Evolutionary conservation across 2,888 invertebrate species (phyloP).

Genomic region (Hartigia nigra): DNA sequence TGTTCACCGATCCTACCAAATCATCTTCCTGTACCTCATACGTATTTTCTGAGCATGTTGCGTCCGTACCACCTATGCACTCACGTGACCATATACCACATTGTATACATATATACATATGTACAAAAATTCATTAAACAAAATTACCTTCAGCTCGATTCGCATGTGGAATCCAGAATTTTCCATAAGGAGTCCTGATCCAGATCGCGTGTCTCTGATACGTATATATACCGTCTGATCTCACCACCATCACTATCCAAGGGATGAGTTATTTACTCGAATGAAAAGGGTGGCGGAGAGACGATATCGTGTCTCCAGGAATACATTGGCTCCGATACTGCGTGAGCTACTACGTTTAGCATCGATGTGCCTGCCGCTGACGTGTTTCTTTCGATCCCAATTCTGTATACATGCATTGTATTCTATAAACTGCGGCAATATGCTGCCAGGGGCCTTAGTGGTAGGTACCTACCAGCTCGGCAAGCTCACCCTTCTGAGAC

Average conservation of each 20-base stretch:
- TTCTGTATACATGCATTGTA: conserved; percentile 6
- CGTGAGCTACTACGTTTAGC: conserved; percentile 1
- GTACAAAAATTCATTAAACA: not conserved
- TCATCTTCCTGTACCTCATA: not conserved
- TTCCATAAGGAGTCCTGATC: not conserved
- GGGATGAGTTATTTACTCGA: not conserved
- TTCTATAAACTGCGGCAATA: conserved; percentile 4
- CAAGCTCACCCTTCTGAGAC: not conserved
- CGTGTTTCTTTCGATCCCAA: conserved; percentile 11
- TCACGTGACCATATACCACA: not conserved
- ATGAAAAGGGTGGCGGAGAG: not conserved
- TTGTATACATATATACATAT: not conserved
- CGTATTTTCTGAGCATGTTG: not conserved
- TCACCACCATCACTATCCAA: not conserved
- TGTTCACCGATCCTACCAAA: not conserved
- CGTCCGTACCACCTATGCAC: not conserved
- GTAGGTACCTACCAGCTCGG: not conserved
- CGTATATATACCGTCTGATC: not conserved
- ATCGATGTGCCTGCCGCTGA: conserved; percentile 5
- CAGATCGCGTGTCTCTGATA: not conserved
- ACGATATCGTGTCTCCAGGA: not conserved
- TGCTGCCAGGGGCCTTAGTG: not conserved
- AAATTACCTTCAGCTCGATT: not conserved
- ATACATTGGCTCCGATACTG: not conserved
- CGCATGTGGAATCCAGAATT: not conserved